These are phyloP conservation scores for Aphrocallistes beatrix DNA, from an alignment of 37 sponge, comb jelly and placozoan species.

Conservation along the genomic window DNA sequence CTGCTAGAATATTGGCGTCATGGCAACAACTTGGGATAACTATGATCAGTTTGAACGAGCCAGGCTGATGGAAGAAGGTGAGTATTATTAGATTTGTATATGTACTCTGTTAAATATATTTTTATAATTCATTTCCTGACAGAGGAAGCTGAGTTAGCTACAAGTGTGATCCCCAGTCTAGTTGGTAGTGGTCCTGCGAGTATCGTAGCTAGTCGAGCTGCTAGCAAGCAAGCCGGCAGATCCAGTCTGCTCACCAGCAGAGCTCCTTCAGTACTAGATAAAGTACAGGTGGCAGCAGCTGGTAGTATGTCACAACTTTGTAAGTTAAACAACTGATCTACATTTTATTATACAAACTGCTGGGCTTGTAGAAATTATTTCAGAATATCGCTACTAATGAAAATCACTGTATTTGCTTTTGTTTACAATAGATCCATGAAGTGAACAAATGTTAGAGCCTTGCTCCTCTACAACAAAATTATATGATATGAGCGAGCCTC, in stretches of 20 bases:
- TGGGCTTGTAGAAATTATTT: too few relatives aligned
- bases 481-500: too few relatives aligned
- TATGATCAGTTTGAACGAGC: slow-evolving; percentile 61
- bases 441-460: too few relatives aligned
- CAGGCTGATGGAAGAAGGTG: background rate
- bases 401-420: too few relatives aligned
- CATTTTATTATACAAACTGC: too few relatives aligned
- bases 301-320: background rate
- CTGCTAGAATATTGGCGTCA: slow-evolving; percentile 44
- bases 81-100: background rate
- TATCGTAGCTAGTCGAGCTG: slow-evolving; percentile 22
- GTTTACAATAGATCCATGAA: too few relatives aligned
- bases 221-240: slow-evolving; percentile 32
- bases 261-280: slow-evolving; percentile 33
- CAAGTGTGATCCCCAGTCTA: slow-evolving; percentile 2
- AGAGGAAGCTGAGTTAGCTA: background rate
- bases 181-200: background rate
- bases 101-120: background rate
- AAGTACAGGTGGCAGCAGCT: background rate
- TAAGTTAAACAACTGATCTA: too few relatives aligned
- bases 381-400: too few relatives aligned
- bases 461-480: too few relatives aligned
- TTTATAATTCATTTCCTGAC: background rate
- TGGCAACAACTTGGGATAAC: slow-evolving; percentile 85
- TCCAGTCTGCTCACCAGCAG: slow-evolving; percentile 4